Base-by-base conservation (phyloP, 2,888 invertebrate species). In the Sussaba pulchella region DNA sequence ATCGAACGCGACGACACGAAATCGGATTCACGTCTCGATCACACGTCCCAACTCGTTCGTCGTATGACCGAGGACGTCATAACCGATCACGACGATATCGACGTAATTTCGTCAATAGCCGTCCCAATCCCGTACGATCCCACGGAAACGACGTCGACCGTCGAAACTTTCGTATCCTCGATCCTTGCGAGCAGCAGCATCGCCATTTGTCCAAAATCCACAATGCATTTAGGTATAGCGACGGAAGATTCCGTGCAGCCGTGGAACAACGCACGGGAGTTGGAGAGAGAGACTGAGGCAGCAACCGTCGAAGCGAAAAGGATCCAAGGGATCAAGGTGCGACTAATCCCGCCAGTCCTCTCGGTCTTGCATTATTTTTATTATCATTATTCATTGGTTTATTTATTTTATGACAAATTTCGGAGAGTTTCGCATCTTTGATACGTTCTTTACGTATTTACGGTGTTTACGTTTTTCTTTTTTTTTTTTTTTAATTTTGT, bases 1-100 rank as follows among this genome's bases (percentile, higher is more conserved):
- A 90, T 93, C 88, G 95, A 95, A 91, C 83, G 76, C 75, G 86
- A 81, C 54, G 64, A 81, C 71, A 50, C 75, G 64, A 81, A 50
- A 47, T 73, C 77, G 72, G 83, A 81, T 80, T 74, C 78, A 12
- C 72, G 77, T 59, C 78, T 82, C 45, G 86, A 87, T 78, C 85
- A 85, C 14, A 79, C 82, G 5, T 78, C 84, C 10, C 83, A 82
- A 50, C 69, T 82, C 43, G 83, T 84, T 36, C 81, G 85, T 74
- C 84, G 85, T 69, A 83, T 85, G 75, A 84, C 86, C 61, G 84
- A 87, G 39, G 84, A 86, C 77, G 57, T 77, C 0, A 74, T 69
- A 63, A 76, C 69, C 10, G 77, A 77, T 64, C 52, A 66, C 9
- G 80, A 31, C 47, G 54, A 73, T 50, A 36, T 69, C 31, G 64